These are phyloP conservation scores for Dasysyrphus tricinctus DNA, from an alignment of 2,888 invertebrate genomes.

Conservation along the genomic window DNA sequence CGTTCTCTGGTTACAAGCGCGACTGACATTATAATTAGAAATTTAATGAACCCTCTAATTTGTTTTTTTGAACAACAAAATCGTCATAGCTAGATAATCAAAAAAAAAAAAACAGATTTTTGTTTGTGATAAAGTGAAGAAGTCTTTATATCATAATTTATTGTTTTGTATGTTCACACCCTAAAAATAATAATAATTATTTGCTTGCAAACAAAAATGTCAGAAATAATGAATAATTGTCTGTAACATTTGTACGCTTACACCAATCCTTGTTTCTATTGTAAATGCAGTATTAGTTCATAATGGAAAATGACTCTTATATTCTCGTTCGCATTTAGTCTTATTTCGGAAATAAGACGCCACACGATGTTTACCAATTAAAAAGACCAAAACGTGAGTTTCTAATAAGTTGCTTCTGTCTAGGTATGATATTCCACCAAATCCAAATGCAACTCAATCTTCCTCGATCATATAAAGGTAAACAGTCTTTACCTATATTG, in stretches of 20 bases:
- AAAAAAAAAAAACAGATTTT: not conserved
- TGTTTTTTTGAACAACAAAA: not conserved
- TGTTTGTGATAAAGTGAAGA: not conserved
- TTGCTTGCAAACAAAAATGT: conserved; percentile 17
- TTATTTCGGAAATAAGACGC: conserved; percentile 12
- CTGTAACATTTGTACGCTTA: not conserved
- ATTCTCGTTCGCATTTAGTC: not conserved
- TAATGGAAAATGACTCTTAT: not conserved
- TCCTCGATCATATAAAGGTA: not conserved
- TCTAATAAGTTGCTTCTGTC: not conserved
- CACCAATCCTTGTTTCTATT: not conserved
- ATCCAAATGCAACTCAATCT: not conserved
- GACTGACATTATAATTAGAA: conserved; percentile 22
- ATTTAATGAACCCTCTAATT: conserved; percentile 12
- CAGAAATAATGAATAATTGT: not conserved
- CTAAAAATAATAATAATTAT: not conserved
- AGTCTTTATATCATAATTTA: not conserved
- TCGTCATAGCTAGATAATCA: not conserved
- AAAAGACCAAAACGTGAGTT: not conserved
- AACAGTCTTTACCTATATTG: not conserved
- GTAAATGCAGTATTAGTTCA: not conserved
- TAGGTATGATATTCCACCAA: conserved; percentile 1
- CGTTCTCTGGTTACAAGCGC: not conserved
- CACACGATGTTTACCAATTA: conserved; percentile 20
- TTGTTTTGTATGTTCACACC: not conserved